These are phyloP conservation scores for Cervus canadensis DNA, from an alignment of 2,113 vertebrate species.

Conservation along the genomic window DNA sequence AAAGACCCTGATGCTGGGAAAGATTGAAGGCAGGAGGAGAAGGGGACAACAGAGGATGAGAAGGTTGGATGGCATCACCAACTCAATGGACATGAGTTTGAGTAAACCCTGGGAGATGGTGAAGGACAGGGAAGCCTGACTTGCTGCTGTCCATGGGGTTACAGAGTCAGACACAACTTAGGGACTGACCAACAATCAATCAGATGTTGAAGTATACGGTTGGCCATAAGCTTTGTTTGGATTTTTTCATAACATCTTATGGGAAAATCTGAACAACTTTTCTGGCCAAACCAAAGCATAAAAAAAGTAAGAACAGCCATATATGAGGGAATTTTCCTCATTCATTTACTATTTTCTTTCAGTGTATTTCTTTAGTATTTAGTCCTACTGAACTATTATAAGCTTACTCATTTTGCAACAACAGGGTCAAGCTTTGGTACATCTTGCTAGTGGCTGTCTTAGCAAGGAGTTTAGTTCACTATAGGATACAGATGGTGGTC, in stretches of 20 bases:
- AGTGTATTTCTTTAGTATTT: neutral
- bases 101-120: neutral
- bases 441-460: neutral
- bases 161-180: neutral
- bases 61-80: rapidly evolving
- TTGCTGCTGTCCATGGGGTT: neutral
- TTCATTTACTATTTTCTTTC: neutral
- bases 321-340: neutral
- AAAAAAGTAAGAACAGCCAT: neutral
- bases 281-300: neutral
- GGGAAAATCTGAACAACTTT: neutral
- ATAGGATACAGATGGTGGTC: rapidly evolving
- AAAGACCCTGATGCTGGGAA: neutral
- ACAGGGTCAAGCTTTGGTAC: neutral
- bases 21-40: neutral
- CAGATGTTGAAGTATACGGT: rapidly evolving
- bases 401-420: neutral
- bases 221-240: neutral
- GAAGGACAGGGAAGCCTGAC: neutral
- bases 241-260: neutral
- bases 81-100: neutral
- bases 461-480: neutral
- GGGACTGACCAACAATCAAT: neutral
- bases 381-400: neutral
- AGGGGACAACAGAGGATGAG: neutral